A percentile compares a stretch with the other conserved stretches of the same genome.
Conservation (phyloP, 1,140 invertebrate genomes). For the Latrodectus geometricus region DNA sequence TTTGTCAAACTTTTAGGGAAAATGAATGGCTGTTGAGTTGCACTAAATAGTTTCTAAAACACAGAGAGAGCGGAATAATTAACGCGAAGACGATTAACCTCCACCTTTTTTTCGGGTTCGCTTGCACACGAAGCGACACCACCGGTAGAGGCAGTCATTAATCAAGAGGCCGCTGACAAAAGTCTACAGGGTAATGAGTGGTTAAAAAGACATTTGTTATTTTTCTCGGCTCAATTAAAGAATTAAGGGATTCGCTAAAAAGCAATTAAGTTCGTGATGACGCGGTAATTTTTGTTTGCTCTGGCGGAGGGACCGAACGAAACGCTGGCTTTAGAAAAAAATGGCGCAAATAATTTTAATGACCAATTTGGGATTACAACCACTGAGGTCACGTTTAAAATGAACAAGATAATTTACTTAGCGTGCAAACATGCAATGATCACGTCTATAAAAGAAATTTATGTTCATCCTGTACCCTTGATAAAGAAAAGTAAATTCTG, state of each 20-base stretch:
- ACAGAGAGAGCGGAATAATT: slow-evolving; percentile 36
- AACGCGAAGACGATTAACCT: slow-evolving; percentile 47
- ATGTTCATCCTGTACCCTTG: too few species aligned
- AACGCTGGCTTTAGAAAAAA: background rate
- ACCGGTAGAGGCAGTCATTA: slow-evolving; percentile 19
- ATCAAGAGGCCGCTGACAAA: slow-evolving; percentile 50
- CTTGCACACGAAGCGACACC: slow-evolving; percentile 4
- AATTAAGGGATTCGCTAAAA: slow-evolving; percentile 38
- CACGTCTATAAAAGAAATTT: too few species aligned
- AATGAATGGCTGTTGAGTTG: background rate
- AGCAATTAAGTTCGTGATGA: slow-evolving; percentile 39
- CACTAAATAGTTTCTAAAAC: slow-evolving; percentile 36
- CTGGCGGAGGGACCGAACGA: background rate
- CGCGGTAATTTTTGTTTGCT: background rate
- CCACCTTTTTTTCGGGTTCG: slow-evolving; percentile 11
- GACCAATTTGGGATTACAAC: background rate
- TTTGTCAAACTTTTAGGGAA: background rate
- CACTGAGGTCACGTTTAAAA: slow-evolving; percentile 11
- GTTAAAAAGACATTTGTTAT: slow-evolving; percentile 61
- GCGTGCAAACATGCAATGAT: background rate
- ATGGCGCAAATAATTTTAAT: background rate
- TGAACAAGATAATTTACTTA: slow-evolving; percentile 9
- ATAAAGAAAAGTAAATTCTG: too few species aligned
- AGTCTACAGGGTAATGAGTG: slow-evolving; percentile 45
- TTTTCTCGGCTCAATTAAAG: slow-evolving; percentile 51